These are phyloP conservation scores for Pseudochirops cupreus DNA, from an alignment of 2,797 vertebrate genomes.

Conservation along the genomic window DNA sequence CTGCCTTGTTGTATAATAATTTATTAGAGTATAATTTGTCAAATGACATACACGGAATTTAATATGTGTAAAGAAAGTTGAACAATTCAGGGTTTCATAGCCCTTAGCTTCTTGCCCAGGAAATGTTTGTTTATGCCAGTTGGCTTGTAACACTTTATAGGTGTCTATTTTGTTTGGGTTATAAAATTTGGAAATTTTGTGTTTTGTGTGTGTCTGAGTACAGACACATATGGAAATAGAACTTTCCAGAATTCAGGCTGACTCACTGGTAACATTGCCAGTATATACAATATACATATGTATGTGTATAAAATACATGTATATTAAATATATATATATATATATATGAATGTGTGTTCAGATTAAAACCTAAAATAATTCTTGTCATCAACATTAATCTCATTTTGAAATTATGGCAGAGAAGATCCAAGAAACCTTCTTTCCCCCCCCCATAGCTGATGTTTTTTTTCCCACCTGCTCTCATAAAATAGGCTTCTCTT, in stretches of 20 bases:
- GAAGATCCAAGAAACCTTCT: background rate
- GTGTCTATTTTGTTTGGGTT: constrained; percentile 1
- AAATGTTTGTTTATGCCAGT: background rate
- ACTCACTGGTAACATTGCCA: background rate
- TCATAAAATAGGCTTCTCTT: background rate
- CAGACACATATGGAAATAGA: background rate
- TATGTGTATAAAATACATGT: too few species aligned
- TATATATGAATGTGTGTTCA: background rate
- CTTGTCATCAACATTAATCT: background rate
- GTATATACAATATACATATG: background rate
- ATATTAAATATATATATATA: background rate
- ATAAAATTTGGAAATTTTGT: constrained; percentile 10
- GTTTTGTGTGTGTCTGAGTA: background rate
- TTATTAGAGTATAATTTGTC: background rate
- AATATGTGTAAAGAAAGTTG: background rate
- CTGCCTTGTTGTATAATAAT: background rate
- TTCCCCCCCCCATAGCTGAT: background rate
- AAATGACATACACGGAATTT: background rate
- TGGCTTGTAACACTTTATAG: background rate
- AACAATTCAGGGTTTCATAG: background rate
- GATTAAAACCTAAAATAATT: background rate
- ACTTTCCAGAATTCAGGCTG: background rate
- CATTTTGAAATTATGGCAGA: background rate
- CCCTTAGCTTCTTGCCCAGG: background rate
- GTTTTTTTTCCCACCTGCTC: background rate